phyloP scores from a whole-genome alignment of 2,888 invertebrate species.

The Melolontha melolontha region DNA sequence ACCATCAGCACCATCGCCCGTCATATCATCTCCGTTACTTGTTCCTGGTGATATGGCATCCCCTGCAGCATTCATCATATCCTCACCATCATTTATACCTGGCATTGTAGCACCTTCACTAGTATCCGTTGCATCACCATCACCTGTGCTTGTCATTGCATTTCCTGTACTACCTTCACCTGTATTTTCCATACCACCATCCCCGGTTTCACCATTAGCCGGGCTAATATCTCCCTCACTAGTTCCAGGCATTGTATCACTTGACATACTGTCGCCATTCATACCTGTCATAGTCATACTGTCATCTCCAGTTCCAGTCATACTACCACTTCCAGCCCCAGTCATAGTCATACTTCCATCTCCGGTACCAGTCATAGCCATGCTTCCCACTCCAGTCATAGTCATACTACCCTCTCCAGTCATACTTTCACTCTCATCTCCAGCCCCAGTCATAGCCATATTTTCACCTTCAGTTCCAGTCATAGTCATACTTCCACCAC shows the following conservation, averaged over 20 bases:
- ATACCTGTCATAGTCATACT: conserved; percentile 37
- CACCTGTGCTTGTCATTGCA: conserved; percentile 53
- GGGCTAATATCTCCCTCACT: conserved; percentile 43
- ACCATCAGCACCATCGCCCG: conserved; percentile 23
- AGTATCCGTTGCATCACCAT: conserved; percentile 63
- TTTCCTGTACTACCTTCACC: conserved; percentile 21
- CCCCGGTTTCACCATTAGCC: conserved; percentile 60
- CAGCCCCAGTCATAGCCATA: conserved; percentile 9
- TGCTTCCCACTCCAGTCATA: conserved; percentile 60
- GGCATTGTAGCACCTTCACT: conserved; percentile 4
- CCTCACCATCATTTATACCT: conserved; percentile 33
- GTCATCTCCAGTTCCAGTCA: conserved; percentile 54
- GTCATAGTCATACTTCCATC: conserved; percentile 1
- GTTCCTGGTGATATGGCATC: conserved; percentile 59
- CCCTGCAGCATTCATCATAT: conserved; percentile 53
- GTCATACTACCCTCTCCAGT: conserved; percentile 56
- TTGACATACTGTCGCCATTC: conserved; percentile 39
- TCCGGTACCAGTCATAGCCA: conserved; percentile 56
- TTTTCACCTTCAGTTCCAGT: conserved; percentile 43
- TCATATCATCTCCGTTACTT: conserved; percentile 61
- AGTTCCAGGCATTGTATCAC: conserved; percentile 38
- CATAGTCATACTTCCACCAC: conserved; percentile 18
- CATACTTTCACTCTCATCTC: conserved; percentile 45
- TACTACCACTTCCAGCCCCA: conserved; percentile 37
- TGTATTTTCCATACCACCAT: conserved; percentile 62